Evolutionary conservation across 1,140 invertebrate genomes (phyloP), one percentile per base, ranked within the genome.

Genomic region (Manduca sexta): DNA sequence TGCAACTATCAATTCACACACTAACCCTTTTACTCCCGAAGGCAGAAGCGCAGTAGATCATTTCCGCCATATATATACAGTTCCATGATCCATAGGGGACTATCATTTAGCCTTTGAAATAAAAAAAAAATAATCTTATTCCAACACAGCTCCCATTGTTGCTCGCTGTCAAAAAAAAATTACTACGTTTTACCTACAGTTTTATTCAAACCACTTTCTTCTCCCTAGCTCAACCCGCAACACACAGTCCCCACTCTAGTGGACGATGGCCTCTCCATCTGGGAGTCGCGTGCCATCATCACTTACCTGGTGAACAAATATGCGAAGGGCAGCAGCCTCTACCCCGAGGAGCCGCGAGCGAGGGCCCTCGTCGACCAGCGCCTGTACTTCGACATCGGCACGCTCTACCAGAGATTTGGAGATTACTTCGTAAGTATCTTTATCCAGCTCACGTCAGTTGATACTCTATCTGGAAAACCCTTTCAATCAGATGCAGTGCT

Each of bases 311-410:
- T 83, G 0, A 90, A 92, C 54, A 88, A 92, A 60, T 95, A 95
- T 64, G 92, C 87, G 18, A 93, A 93, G 69, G 87, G 92, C 52
- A 91, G 90, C 69, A 80, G 86, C 1, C 79, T 95, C 5, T 95
- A 94, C 69, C 93, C 93, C 0, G 92, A 92, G 57, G 91, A 94
- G 29, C 86, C 91, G 0, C 90, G 92, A 53, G 88, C 90, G 44
- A 81, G 93, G 7, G 93, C 92, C 1, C 0, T 91, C 0, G 90
- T 95, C 2, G 91, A 95, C 65, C 90, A 92, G 57, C 88, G 91
- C 47, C 76, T 95, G 1, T 92, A 91, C 70, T 95, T 95, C 71
- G 93, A 95, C 63, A 80, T 90, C n/a, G 91, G 90, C 33, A 90
- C 88, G 1, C 74, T 95, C 1, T 93, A 92, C 69, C 77, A 88